Conservation (phyloP, 1,140 invertebrate species). For the Listronotus bonariensis region DNA sequence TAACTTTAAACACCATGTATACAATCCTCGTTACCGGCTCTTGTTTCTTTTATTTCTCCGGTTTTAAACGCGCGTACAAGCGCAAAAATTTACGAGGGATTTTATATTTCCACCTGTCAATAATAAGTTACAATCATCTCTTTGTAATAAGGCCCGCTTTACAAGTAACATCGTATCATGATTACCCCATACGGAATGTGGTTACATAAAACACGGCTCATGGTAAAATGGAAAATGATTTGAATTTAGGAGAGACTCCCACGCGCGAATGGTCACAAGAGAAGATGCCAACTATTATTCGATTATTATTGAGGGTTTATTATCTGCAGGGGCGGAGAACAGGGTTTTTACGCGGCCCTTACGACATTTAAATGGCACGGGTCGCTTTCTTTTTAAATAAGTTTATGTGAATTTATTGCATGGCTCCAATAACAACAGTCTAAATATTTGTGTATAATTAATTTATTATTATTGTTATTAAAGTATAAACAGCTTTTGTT, state of each 20-base stretch:
- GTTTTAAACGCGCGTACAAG: conserved; percentile 13
- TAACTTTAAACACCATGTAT: too few relatives aligned
- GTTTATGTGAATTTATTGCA: too few relatives aligned
- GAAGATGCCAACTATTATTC: conserved; percentile 27
- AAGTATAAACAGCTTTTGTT: too few relatives aligned
- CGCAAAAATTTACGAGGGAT: conserved; percentile 33
- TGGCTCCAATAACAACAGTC: too few relatives aligned
- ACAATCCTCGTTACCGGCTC: too few relatives aligned
- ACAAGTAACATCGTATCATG: conserved; percentile 29
- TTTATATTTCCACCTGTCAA: conserved; percentile 36
- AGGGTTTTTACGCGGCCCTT: conserved; percentile 6
- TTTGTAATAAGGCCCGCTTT: conserved; percentile 35
- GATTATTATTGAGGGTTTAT: conserved; percentile 30
- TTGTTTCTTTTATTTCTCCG: too few relatives aligned
- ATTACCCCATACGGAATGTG: conserved; percentile 34
- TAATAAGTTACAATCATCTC: conserved; percentile 37
- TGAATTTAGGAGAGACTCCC: conserved; percentile 25
- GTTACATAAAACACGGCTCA: conserved; percentile 28
- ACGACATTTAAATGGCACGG: too few relatives aligned
- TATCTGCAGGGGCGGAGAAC: conserved; percentile 23
- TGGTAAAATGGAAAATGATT: conserved; percentile 29
- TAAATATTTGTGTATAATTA: too few relatives aligned
- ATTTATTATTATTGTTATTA: too few relatives aligned
- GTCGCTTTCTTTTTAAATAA: too few relatives aligned
- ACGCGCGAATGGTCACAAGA: conserved; percentile 16